Evolutionary conservation across 2,797 vertebrate genomes (phyloP), one percentile per base, ranked within the genome.

Genomic region (Sarcoramphus papa): DNA sequence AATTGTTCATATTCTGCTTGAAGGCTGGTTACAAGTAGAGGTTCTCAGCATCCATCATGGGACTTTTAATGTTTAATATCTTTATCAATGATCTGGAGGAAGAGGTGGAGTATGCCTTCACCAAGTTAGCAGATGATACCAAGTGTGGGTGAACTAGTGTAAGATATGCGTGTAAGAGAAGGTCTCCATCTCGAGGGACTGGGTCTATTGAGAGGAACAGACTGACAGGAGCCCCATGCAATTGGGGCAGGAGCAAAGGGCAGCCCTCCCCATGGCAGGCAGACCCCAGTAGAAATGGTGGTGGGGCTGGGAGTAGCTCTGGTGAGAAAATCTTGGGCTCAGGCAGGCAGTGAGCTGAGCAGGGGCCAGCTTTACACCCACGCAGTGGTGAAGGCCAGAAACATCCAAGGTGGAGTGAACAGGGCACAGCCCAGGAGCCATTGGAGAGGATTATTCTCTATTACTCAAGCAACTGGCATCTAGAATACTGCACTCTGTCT

Each of bases 71-170:
- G 13, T 40, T 80, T 48, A 54, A 25, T 43, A 19, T 14, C 16
- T 31, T 54, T 56, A 25, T 35, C n/a, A n/a, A 4, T 17, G 28
- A 3, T 53, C 21, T 64, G 50, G 7, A 73, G 21, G 40, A 81
- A 53, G 15, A 54, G n/a, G 11, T 28, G 33, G 12, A 57, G 14
- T 23, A 17, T 5, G 7, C 28, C 54, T 68, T 28, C 41, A 35
- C 31, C 40, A 84, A 13, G 14, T 33, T 31, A 69, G 5, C 22
- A 64, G 33, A 23, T 33, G 10, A 41, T 35, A 59, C 4, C 5
- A 54, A 2, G 0, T 31, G 11, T 33, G 7, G 1, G 2, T 43
- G 33, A 62, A 35, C 8, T 8, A 41, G 28, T 6, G 37, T 37
- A 37, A 37, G 37, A 37, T 37, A 54, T 12, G 5, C 5, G 2